Evolutionary conservation across 2,113 vertebrate species (phyloP), one percentile per base, ranked within the genome.

Genomic region (Lutjanus erythropterus): DNA sequence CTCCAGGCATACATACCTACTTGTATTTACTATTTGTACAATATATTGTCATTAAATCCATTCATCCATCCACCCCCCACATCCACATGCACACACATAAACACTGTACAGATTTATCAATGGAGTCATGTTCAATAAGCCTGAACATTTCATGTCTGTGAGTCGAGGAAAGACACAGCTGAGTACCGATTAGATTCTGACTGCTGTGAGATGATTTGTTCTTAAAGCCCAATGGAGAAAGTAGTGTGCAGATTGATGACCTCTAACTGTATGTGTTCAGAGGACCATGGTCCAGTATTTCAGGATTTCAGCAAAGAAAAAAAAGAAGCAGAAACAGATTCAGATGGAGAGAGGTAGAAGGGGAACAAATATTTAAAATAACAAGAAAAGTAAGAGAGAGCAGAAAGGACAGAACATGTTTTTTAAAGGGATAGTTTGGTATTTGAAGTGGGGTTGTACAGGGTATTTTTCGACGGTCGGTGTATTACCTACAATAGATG

Each of bases 1-100:
- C 73, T 92, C 92, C 93, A 93, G 91, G 94, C 96, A 94, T 96
- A 96, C 91, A 95, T 68, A 81, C 91, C 95, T 68, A 81, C 49
- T 71, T 73, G 75, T 80, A 88, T 87, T 88, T 88, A 88, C 84
- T 81, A 66, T 90, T 84, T 85, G 27, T 89, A 90, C 84, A 88
- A 81, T 53, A 86, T 71, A 71, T 69, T 12, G 52, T 71, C 39
- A 65, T 71, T 78, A 18, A 71, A 19, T 85, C 53, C 80, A 88
- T 75, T 79, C 84, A 81, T 72, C 53, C 86, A 59, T 71, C 49
- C 55, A 70, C 42, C 65, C 72, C 46, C 58, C 69, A 23, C 42
- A 35, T 2, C 42, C 85, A 55, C 77, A 82, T 42, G 12, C 85
- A 70, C 65, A 67, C 83, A 61, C 80, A 79, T 12, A 75, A 73